These are phyloP conservation scores for Sebastes melanostomus DNA, from an alignment of 2,797 vertebrate genomes.

Conservation along the genomic window DNA sequence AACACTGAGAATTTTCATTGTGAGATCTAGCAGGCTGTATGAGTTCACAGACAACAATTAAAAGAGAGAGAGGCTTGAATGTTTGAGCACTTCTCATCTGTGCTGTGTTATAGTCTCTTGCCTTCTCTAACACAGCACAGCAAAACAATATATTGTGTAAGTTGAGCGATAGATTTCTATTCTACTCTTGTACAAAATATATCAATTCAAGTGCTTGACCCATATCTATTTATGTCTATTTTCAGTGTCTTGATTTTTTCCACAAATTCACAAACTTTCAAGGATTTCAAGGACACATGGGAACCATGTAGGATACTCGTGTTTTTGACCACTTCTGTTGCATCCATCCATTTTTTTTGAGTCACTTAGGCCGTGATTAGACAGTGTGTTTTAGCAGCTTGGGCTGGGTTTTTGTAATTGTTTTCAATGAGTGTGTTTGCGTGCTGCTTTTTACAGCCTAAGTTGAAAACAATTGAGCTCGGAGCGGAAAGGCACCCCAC, in stretches of 20 bases:
- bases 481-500: too few species aligned
- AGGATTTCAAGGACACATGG: too few species aligned
- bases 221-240: too few species aligned
- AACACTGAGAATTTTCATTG: not conserved
- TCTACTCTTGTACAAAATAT: not conserved
- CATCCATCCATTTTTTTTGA: not conserved
- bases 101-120: not conserved
- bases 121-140: not conserved
- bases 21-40: not conserved
- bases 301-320: not conserved
- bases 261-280: too few species aligned
- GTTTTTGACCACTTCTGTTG: not conserved
- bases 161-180: not conserved
- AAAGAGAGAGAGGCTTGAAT: not conserved
- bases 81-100: not conserved
- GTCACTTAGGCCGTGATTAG: not conserved
- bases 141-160: not conserved
- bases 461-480: too few species aligned
- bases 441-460: too few species aligned
- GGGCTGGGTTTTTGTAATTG: accelerated
- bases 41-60: not conserved
- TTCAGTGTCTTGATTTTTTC: too few species aligned
- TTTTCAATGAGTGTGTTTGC: too few species aligned
- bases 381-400: too few species aligned
- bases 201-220: not conserved